A percentile compares a stretch with the other conserved stretches of the same genome.
Conservation (phyloP, 2,888 invertebrate species). For the Suillia variegata region DNA sequence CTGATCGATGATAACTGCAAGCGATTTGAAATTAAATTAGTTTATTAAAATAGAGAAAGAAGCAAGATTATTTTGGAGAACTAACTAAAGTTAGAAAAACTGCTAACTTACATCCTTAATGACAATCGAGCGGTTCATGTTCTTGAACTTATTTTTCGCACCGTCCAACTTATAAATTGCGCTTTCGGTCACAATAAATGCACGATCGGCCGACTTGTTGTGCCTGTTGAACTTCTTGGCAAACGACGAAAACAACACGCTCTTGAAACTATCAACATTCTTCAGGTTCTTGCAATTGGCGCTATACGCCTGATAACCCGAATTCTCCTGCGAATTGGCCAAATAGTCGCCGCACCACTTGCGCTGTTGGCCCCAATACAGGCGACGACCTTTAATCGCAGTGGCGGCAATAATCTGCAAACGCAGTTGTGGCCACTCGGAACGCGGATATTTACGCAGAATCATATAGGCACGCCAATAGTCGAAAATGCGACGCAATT, state of each 20-base stretch:
- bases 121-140: constrained; percentile 82
- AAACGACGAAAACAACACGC: constrained; percentile 61
- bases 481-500: constrained; percentile 70
- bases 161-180: constrained; percentile 87
- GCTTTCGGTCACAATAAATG: constrained; percentile 84
- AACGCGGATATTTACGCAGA: constrained; percentile 77
- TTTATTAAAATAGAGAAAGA: not conserved
- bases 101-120: constrained; percentile 69
- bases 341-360: constrained; percentile 88
- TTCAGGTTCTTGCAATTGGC: constrained; percentile 72
- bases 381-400: constrained; percentile 67
- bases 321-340: constrained; percentile 70
- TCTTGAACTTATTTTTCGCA: constrained; percentile 76
- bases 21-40: constrained; percentile 16
- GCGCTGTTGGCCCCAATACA: constrained; percentile 76
- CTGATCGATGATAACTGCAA: constrained; percentile 80
- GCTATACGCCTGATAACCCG: constrained; percentile 69
- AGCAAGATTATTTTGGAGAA: not conserved
- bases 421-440: constrained; percentile 87
- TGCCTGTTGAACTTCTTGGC: constrained; percentile 61
- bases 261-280: constrained; percentile 69
- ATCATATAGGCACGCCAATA: constrained; percentile 89
- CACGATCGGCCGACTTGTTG: constrained; percentile 85
- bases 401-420: constrained; percentile 80
- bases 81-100: not conserved